Base-by-base conservation (phyloP, 2,113 vertebrate species). In the Tupaia tana region DNA sequence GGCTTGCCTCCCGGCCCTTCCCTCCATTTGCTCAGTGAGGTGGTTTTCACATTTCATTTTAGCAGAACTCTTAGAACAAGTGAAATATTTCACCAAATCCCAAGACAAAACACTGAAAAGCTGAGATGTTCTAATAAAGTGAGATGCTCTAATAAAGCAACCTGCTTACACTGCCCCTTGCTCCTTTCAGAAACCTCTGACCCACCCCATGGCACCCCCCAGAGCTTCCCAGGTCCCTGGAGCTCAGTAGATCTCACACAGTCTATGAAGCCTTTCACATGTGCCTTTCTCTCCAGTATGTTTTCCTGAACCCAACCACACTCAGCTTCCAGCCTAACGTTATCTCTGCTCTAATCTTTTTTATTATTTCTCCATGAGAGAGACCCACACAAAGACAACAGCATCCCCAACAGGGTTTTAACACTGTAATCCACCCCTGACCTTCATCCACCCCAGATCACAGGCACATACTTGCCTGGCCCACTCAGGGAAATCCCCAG, bases 21-120 rank as follows among this genome's bases (percentile, higher is more conserved):
- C n/a, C 56, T 54, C 70, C 3, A 13, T 58, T 56, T n/a, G 12
- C 52, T 58, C 15, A 69, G 3, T 18, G 4, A 19, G 1, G 13
- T 13, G 34, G 34, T 63, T 93, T 69, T 13, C 27, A 34, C 27
- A 43, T 73, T 91, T 82, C 34, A 86, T 61, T 77, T 77, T 77
- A 61, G 56, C 58, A 86, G 59, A 69, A 86, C 64, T 43, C 69
- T 74, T 34, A 11, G 64, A 64, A 94, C 90, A 77, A 74, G 52
- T 82, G 18, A 81, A 67, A 82, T 73, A 63, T 58, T 73, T 78
- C 54, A 31, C 54, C 75, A 88, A 77, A 56, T 14, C 29, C 81
- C 78, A n/a, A 91, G 34, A 82, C 29, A 86, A 84, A 73, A 78
- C 1, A 58, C 43, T 2, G 12, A 73, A 67, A 85, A 86, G 18